These are phyloP conservation scores for Synergus gifuensis DNA, from an alignment of 2,888 invertebrate genomes.

Conservation along the genomic window DNA sequence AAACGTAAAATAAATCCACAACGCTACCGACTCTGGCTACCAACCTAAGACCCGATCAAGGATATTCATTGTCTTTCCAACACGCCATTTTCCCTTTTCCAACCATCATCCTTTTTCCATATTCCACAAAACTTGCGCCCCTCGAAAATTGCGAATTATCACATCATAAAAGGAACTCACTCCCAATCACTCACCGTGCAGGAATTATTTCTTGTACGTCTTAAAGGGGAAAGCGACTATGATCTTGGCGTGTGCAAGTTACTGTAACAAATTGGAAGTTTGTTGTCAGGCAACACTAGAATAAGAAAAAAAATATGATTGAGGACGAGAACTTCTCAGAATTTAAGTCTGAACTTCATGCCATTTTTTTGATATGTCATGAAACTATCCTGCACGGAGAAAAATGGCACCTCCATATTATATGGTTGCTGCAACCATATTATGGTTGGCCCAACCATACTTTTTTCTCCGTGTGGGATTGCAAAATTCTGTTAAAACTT, in stretches of 20 bases:
- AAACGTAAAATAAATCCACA: slow-evolving; percentile 50
- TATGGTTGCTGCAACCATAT: too few species aligned
- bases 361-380: too few species aligned
- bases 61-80: slow-evolving; percentile 42
- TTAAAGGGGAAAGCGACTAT: slow-evolving; percentile 7
- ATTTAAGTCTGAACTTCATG: not conserved
- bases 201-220: not conserved
- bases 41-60: slow-evolving; percentile 54
- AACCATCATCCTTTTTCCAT: too few species aligned
- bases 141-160: not conserved
- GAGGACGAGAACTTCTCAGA: not conserved
- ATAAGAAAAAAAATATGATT: not conserved
- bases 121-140: too few species aligned
- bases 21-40: slow-evolving; percentile 54
- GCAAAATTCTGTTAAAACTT: not conserved
- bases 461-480: too few species aligned
- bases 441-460: too few species aligned
- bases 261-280: slow-evolving; percentile 7
- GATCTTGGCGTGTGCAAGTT: slow-evolving; percentile 7
- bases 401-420: too few species aligned
- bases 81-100: too few species aligned
- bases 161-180: not conserved
- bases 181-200: not conserved
- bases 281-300: not conserved
- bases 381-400: too few species aligned